phyloP scores from a whole-genome alignment of 2,888 invertebrate genomes.

The Ariolimax columbianus region DNA sequence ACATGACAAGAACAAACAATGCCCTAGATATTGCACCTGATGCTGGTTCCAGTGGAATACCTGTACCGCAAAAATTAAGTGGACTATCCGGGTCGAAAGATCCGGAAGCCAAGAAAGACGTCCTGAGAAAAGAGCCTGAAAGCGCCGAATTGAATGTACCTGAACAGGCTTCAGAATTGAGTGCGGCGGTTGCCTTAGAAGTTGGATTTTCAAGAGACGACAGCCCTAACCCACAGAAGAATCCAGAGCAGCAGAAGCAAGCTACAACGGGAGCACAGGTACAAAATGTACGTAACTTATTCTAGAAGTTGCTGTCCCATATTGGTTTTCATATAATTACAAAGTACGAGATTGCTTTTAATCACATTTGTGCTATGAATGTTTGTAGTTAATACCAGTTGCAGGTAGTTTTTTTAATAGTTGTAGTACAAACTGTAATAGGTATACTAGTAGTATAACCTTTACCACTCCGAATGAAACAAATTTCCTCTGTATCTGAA shows the following conservation, averaged over 20 bases:
- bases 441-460: too few relatives aligned
- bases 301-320: too few relatives aligned
- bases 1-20: constrained; percentile 29
- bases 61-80: neutral
- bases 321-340: too few relatives aligned
- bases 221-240: constrained; percentile 3
- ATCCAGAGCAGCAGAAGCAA: constrained; percentile 1
- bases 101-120: neutral
- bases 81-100: neutral
- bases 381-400: too few relatives aligned
- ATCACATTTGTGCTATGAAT: too few relatives aligned
- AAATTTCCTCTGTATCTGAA: too few relatives aligned
- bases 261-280: constrained; percentile 8
- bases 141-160: neutral
- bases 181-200: constrained; percentile 1
- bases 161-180: neutral
- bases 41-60: neutral
- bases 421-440: too few relatives aligned
- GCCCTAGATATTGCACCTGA: constrained; percentile 14
- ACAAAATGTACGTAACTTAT: neutral
- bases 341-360: too few relatives aligned
- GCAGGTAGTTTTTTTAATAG: too few relatives aligned
- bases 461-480: too few relatives aligned
- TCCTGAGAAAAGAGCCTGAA: neutral
- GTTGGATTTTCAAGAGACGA: constrained; percentile 1